A percentile compares a stretch with the other conserved stretches of the same genome.
Evolutionary conservation across 2,888 invertebrate species (phyloP).

Genomic region (Drosophila subsilvestris): DNA sequence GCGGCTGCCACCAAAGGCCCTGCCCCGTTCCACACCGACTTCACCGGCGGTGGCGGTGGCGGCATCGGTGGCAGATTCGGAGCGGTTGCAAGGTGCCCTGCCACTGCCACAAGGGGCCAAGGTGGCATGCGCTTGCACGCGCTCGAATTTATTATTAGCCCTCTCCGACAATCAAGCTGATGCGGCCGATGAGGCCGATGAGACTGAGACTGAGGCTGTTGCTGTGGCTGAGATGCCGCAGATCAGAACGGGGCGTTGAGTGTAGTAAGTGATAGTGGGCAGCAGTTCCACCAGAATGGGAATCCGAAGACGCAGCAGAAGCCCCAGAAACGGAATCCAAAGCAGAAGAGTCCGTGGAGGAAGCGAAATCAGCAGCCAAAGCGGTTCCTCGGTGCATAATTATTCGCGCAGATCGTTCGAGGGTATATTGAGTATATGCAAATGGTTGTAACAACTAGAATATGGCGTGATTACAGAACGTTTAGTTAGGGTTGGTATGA

Average conservation of each 20-base stretch:
- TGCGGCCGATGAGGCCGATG: conserved; percentile 57
- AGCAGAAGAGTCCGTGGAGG: conserved; percentile 12
- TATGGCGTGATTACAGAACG: conserved; percentile 43
- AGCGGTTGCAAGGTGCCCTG: conserved; percentile 43
- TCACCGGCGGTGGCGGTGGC: conserved; percentile 22
- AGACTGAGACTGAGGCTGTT: conserved; percentile 9
- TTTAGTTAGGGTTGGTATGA: conserved; percentile 13
- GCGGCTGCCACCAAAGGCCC: conserved; percentile 74
- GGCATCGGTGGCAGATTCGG: conserved; percentile 15
- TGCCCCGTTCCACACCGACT: conserved; percentile 8
- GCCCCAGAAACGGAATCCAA: neutral
- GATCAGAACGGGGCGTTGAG: conserved; percentile 74
- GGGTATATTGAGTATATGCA: conserved; percentile 41
- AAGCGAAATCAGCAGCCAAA: conserved; percentile 34
- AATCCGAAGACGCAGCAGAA: neutral
- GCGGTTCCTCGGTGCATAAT: conserved; percentile 57
- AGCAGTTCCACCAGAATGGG: conserved; percentile 40
- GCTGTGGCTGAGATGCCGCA: conserved; percentile 37
- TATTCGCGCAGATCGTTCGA: conserved; percentile 43
- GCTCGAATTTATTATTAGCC: conserved; percentile 81
- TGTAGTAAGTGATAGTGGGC: conserved; percentile 79
- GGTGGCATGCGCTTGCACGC: conserved; percentile 80
- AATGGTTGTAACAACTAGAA: conserved; percentile 43
- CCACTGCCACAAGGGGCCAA: conserved; percentile 23
- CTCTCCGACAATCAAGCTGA: conserved; percentile 61